Base-by-base conservation (phyloP, 2,113 vertebrate genomes). In the Phrynosoma platyrhinos region DNA sequence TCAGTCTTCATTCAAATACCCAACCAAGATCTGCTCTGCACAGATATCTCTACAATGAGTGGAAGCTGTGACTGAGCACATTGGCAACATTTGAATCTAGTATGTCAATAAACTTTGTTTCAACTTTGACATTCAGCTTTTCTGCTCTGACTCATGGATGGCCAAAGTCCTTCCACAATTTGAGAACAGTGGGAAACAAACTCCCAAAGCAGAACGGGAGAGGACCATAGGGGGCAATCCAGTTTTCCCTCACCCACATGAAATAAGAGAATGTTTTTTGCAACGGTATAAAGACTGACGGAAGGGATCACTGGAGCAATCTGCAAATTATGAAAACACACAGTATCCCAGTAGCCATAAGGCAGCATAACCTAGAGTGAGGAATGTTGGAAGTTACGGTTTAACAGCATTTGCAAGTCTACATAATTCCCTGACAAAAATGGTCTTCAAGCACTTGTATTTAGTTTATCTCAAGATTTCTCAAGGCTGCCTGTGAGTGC, bases 51-150 rank as follows among this genome's bases (percentile, higher is more conserved):
- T 88, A 87, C 93, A 91, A 79, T 89, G 94, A 91, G 77, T 75
- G 89, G 83, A 75, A 92, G 74, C 92, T 90, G 86, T 75, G n/a
- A 4, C 82, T 84, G 75, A 86, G 89, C 79, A 86, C 90, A 91
- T 90, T 91, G 90, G 84, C 93, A 91, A 92, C 76, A 82, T 92
- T 87, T 87, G 76, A 75, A 89, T 83, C 90, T 91, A 90, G 91
- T 94, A 93, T 91, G 92, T 90, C 92, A 87, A 85, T 93, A 85
- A 94, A 93, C 96, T 94, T 79, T 3, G 74, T 40, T 92, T 96
- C 96, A 96, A 94, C 96, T 96, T 94, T 97, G 96, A 96, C 96
- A 96, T 97, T 97, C 95, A 95, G 93, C 12, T 91, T 84, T 88
- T 93, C 87, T 76, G 75, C 87, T 69, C 93, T 96, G 96, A 97